Evolutionary conservation across 2,113 vertebrate genomes (phyloP).

Genomic region (Canis aureus): DNA sequence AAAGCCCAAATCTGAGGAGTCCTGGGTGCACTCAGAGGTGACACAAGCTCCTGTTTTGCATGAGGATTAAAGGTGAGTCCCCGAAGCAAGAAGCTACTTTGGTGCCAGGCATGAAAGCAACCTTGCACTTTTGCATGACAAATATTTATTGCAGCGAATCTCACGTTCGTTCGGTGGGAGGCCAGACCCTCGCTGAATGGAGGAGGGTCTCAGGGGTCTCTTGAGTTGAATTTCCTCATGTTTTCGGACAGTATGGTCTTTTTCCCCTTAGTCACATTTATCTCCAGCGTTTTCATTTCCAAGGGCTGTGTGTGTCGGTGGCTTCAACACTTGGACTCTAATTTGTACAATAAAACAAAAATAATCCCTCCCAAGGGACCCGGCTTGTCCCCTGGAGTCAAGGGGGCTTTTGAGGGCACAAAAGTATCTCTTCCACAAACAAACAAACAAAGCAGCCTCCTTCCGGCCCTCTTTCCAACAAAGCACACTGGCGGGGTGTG

Average conservation of each 20-base stretch:
- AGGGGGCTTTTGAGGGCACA: rapidly evolving
- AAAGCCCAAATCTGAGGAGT: rapidly evolving
- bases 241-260: neutral
- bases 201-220: neutral
- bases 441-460: neutral
- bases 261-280: no score
- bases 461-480: neutral
- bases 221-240: conserved; percentile 35
- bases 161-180: conserved; percentile 61
- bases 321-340: conserved; percentile 23
- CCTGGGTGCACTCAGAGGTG: neutral
- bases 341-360: conserved; percentile 44
- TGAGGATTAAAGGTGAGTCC: neutral
- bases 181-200: conserved; percentile 55
- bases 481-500: neutral
- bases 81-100: conserved; percentile 45
- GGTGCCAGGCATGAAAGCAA: conserved; percentile 73
- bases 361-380: rapidly evolving
- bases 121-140: conserved; percentile 67
- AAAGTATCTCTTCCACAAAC: neutral
- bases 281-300: conserved; percentile 49
- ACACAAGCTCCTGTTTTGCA: neutral
- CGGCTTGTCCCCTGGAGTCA: neutral
- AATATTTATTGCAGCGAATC: conserved; percentile 68
- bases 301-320: conserved; percentile 42